phyloP scores from a whole-genome alignment of 2,888 invertebrate genomes.

The Trachelus iudaicus region DNA sequence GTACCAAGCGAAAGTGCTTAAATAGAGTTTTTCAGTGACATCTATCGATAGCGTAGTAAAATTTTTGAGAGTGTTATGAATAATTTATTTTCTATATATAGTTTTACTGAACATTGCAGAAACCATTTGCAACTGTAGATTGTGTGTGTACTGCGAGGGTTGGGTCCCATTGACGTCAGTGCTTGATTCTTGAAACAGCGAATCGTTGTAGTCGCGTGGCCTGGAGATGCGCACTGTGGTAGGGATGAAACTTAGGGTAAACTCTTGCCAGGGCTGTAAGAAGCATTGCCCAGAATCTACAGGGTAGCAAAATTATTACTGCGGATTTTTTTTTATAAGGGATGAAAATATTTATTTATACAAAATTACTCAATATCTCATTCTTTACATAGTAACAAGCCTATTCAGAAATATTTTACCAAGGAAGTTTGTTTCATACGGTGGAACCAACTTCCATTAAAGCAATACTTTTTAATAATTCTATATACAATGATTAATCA shows the following conservation, averaged over 20 bases:
- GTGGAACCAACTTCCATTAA: background rate
- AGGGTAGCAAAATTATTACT: background rate
- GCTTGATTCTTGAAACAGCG: slow-evolving; percentile 32
- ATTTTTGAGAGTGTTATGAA: background rate
- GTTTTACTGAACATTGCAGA: background rate
- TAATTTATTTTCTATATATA: slow-evolving; percentile 35
- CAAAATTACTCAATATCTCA: background rate
- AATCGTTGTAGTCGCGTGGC: background rate
- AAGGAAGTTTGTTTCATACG: background rate
- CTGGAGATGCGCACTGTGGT: background rate
- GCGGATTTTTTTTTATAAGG: background rate
- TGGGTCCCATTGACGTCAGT: slow-evolving; percentile 42
- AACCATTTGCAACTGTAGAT: background rate
- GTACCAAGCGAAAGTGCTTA: background rate
- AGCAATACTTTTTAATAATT: too few relatives aligned
- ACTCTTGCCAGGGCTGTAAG: background rate
- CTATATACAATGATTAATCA: background rate
- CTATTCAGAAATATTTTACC: background rate
- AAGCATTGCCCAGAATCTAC: background rate
- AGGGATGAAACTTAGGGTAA: background rate
- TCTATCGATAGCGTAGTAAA: background rate
- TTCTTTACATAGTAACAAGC: background rate
- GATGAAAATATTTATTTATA: background rate
- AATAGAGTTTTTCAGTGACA: background rate
- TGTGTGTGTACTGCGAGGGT: background rate